phyloP scores from a whole-genome alignment of 2,888 invertebrate species.

The Morinoia aosen region DNA sequence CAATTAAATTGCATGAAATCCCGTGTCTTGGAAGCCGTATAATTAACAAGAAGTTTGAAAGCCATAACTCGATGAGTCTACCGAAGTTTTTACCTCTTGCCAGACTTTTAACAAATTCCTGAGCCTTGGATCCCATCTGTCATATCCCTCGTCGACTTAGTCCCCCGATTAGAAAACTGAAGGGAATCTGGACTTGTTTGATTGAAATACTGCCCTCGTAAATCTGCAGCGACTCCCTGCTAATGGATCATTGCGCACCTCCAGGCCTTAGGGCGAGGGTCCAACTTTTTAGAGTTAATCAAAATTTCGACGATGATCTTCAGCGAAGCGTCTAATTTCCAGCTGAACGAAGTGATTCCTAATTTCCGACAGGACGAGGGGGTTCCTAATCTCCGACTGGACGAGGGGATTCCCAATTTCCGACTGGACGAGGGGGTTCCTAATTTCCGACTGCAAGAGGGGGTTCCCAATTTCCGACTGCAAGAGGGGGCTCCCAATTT shows the following conservation, averaged over 20 bases:
- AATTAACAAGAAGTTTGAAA: background rate
- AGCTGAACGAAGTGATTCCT: background rate
- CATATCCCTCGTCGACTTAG: slow-evolving; percentile 20
- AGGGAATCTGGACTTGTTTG: slow-evolving; percentile 26
- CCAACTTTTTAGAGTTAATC: background rate
- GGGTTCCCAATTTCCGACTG: too few relatives aligned
- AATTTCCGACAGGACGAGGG: background rate
- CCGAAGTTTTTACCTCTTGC: background rate
- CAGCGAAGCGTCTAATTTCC: background rate
- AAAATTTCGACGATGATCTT: background rate
- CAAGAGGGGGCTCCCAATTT: too few relatives aligned
- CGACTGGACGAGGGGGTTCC: too few relatives aligned
- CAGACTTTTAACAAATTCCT: background rate
- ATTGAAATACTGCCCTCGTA: slow-evolving; percentile 21
- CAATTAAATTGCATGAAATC: too few relatives aligned
- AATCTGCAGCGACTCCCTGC: background rate
- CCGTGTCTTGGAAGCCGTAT: background rate
- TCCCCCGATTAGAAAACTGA: slow-evolving; percentile 15
- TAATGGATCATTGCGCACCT: background rate
- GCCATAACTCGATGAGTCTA: background rate
- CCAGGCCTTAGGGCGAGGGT: background rate
- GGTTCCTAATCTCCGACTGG: too few relatives aligned
- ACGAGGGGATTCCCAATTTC: too few relatives aligned
- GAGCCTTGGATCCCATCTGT: background rate
- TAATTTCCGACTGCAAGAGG: too few relatives aligned